These are phyloP conservation scores for Arvicanthis niloticus DNA, from an alignment of 2,113 vertebrate genomes.

Conservation along the genomic window DNA sequence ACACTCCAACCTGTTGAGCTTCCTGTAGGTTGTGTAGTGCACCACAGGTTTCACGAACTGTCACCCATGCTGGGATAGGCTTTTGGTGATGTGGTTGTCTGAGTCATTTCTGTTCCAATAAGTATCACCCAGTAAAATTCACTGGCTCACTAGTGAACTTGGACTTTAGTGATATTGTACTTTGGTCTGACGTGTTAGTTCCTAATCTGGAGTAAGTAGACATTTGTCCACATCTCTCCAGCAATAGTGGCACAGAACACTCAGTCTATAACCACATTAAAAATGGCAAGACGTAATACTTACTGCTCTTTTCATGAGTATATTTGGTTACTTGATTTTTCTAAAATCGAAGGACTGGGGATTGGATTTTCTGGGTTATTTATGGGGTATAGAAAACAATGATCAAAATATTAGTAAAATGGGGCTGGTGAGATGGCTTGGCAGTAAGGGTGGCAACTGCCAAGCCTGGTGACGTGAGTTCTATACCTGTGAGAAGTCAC, in stretches of 20 bases:
- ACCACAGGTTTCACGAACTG: neutral
- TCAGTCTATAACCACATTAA: neutral
- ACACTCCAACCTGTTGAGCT: neutral
- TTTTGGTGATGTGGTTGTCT: neutral
- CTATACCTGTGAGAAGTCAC: neutral
- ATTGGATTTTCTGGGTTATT: slow-evolving; percentile 10
- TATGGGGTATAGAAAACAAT: neutral
- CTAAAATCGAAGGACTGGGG: neutral
- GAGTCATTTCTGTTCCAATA: neutral
- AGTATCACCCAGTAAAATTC: neutral
- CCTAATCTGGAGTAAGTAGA: neutral
- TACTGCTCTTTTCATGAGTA: neutral
- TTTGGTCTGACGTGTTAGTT: neutral
- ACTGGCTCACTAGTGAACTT: neutral
- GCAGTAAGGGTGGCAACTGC: neutral
- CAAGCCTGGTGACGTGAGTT: neutral
- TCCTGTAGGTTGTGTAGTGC: neutral
- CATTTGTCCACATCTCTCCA: neutral
- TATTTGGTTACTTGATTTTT: neutral
- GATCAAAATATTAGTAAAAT: neutral
- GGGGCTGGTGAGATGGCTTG: neutral
- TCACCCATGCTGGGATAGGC: neutral
- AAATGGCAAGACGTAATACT: neutral
- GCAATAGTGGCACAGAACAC: neutral
- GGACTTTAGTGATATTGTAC: neutral